Base-by-base conservation (phyloP, 2,888 invertebrate genomes). In the Ennomos erosarius region DNA sequence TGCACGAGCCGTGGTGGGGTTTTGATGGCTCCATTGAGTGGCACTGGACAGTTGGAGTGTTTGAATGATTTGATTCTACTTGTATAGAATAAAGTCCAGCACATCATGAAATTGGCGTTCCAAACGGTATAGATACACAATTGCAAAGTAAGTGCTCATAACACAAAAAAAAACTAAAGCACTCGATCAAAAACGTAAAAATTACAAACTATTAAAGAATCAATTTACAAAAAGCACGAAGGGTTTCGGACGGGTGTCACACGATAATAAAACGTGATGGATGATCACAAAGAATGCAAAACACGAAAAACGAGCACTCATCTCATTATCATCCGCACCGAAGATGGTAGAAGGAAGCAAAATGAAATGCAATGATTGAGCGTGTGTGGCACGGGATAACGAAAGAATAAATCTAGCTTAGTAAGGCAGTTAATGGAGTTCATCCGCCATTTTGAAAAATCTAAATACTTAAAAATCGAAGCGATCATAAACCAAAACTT, bases 241-340 rank as follows among this genome's bases (percentile, higher is more conserved):
- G 69, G 73, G 69, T 59, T 43, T 33, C 48, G 53, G n/a, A 55
- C 44, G 69, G 75, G 76, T 76, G 71, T 69, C 71, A 76, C 78
- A 69, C 70, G 68, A 76, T 65, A 65, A 55, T 74, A 82, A 76
- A 78, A 77, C 79, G 73, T 76, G 71, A 72, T 53, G 55, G 65
- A 62, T 69, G 70, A 65, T 66, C 68, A 71, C 71, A 65, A 59
- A 69, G 64, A 71, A 68, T 68, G 37, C 12, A 50, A 70, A 68
- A 57, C 61, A 73, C 74, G 70, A 62, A 55, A 67, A 57, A 68
- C 61, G 54, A 65, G 75, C 82, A 78, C 77, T 5, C 26, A 26
- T 6, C 38, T 44, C 68, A 71, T 70, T 79, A 70, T 74, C 75
- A 78, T 81, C 74, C 70, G 76, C 81, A 81, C 75, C 65, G 69